phyloP scores from a whole-genome alignment of 2,113 vertebrate genomes.

The Siniperca knerii region DNA sequence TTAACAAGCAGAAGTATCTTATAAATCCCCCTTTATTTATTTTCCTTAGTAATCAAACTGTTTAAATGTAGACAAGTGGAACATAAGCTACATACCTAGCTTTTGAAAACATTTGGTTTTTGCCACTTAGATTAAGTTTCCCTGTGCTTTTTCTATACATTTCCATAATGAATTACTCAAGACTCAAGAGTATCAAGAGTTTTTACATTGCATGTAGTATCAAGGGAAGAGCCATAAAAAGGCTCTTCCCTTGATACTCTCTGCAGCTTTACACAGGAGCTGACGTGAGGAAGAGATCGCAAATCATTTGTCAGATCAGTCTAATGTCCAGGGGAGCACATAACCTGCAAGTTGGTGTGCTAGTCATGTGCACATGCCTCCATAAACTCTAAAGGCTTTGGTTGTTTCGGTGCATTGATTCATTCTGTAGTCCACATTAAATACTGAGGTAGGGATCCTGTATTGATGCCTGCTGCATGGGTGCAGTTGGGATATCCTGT shows the following conservation, averaged over 20 bases:
- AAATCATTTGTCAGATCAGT: conserved; percentile 54
- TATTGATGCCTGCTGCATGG: background rate
- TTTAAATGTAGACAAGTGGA: conserved; percentile 22
- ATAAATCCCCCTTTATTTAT: conserved; percentile 15
- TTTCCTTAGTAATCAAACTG: conserved; percentile 14
- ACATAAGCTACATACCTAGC: background rate
- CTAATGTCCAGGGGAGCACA: conserved; percentile 27
- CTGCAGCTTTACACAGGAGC: conserved; percentile 26
- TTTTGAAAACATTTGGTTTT: conserved; percentile 8
- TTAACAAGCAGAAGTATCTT: conserved; percentile 53
- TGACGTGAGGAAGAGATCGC: conserved; percentile 27
- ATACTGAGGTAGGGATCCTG: background rate
- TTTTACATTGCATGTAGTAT: no score
- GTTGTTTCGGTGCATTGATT: conserved; percentile 24
- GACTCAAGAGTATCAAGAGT: no score
- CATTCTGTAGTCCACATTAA: conserved; percentile 1
- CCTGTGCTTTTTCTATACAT: background rate
- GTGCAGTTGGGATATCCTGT: background rate
- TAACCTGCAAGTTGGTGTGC: conserved; percentile 45
- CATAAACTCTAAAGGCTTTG: background rate
- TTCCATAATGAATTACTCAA: conserved; percentile 1
- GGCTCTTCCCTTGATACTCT: background rate
- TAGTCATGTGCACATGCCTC: conserved; percentile 45
- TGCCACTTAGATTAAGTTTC: background rate
- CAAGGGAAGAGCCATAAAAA: no score